phyloP scores from a whole-genome alignment of 2,113 vertebrate genomes.

The Himantopus leucocephalus region DNA sequence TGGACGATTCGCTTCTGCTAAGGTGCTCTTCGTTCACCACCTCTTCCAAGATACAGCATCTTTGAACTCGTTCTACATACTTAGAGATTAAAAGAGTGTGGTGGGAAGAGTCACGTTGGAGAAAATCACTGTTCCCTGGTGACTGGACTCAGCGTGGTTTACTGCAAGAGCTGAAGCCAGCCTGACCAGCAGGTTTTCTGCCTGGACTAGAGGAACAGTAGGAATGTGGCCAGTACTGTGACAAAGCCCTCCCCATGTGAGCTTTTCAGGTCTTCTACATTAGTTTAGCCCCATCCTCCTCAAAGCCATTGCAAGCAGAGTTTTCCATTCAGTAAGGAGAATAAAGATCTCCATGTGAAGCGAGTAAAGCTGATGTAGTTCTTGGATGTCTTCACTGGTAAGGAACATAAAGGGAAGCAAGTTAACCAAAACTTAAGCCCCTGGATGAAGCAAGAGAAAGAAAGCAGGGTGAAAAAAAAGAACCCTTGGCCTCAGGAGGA shows the following conservation, averaged over 20 bases:
- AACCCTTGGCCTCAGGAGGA: background rate
- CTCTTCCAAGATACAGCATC: background rate
- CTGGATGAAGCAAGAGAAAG: background rate
- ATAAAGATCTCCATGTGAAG: background rate
- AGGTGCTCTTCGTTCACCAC: background rate
- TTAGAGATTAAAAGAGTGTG: background rate
- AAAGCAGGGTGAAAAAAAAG: background rate
- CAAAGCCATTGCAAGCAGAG: background rate
- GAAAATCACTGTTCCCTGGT: background rate
- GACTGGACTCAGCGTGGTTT: background rate
- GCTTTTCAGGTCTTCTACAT: background rate
- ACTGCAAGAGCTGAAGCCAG: background rate
- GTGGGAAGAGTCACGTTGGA: background rate
- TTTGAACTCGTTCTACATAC: background rate
- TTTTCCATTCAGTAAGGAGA: background rate
- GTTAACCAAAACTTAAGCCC: background rate
- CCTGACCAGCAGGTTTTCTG: background rate
- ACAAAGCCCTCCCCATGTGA: background rate
- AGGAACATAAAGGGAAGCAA: background rate
- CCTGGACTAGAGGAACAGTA: background rate
- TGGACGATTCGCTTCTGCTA: background rate
- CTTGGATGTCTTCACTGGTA: background rate
- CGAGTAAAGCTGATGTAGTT: background rate
- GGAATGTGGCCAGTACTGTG: background rate
- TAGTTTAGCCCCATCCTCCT: background rate